A percentile compares a stretch with the other conserved stretches of the same genome.
Conservation (phyloP, 2,888 invertebrate species). For the Drosophila greeni region DNA sequence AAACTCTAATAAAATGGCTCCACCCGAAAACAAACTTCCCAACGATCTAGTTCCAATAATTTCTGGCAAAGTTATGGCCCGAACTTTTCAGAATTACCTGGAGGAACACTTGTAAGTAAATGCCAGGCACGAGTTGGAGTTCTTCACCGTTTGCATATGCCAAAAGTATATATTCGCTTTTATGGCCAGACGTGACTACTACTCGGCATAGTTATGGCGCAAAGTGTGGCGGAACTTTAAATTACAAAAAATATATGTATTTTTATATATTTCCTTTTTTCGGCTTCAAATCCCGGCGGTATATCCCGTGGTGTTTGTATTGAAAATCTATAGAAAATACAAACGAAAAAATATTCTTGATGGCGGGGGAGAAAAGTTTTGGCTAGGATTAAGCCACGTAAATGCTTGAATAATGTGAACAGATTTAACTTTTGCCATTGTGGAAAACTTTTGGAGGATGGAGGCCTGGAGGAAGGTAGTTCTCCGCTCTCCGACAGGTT, state of each 20-base stretch:
- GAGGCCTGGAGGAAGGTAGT: conserved; percentile 7
- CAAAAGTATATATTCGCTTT: conserved; percentile 46
- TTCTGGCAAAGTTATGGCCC: conserved; percentile 27
- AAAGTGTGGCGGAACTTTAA: conserved; percentile 38
- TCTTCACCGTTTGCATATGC: conserved; percentile 37
- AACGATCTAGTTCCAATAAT: conserved; percentile 56
- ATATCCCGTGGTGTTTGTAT: conserved; percentile 21
- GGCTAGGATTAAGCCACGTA: conserved; percentile 50
- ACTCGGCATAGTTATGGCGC: conserved; percentile 20
- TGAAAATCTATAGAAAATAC: conserved; percentile 35
- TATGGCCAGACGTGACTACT: conserved; percentile 59
- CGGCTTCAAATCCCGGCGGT: conserved; percentile 14
- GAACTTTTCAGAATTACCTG: conserved; percentile 42
- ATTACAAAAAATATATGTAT: conserved; percentile 38
- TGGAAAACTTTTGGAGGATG: conserved; percentile 29
- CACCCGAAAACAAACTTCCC: conserved; percentile 10
- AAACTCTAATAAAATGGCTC: conserved; percentile 13
- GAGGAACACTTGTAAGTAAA: conserved; percentile 26
- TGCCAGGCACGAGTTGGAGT: conserved; percentile 32
- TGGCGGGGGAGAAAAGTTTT: conserved; percentile 20
- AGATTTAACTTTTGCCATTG: conserved; percentile 65
- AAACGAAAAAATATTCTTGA: conserved; percentile 18
- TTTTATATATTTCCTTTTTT: conserved; percentile 6
- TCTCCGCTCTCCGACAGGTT: conserved; percentile 39
- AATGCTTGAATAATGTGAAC: conserved; percentile 54